These are phyloP conservation scores for Furcula furcula DNA, from an alignment of 2,888 invertebrate genomes.

Conservation along the genomic window DNA sequence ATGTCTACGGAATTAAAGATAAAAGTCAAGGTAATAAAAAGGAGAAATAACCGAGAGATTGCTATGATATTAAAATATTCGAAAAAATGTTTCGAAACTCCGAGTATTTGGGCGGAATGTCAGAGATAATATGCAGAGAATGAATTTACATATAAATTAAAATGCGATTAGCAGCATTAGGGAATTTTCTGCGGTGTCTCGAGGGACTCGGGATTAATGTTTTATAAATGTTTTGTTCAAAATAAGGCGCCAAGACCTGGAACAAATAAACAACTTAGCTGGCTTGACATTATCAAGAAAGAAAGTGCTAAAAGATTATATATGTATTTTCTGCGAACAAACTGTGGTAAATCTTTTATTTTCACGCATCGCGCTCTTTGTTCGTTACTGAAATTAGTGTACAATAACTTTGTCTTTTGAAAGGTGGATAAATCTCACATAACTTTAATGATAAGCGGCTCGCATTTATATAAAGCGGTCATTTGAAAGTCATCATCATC, in stretches of 20 bases:
- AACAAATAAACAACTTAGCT: conserved; percentile 21
- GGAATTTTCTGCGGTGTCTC: conserved; percentile 32
- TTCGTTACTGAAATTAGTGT: too few relatives aligned
- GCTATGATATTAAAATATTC: conserved; percentile 55
- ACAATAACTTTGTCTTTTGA: too few relatives aligned
- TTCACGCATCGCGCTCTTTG: too few relatives aligned
- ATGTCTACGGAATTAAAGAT: conserved; percentile 60
- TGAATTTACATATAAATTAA: conserved; percentile 61
- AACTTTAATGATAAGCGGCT: too few relatives aligned
- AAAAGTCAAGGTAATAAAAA: conserved; percentile 56
- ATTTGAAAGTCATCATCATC: too few relatives aligned
- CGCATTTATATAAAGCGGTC: too few relatives aligned
- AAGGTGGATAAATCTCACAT: too few relatives aligned
- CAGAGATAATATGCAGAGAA: conserved; percentile 49
- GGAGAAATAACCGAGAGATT: conserved; percentile 52
- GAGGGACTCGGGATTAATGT: conserved; percentile 18
- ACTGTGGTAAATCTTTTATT: too few relatives aligned
- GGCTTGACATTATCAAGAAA: conserved; percentile 16
- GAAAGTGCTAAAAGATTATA: too few relatives aligned
- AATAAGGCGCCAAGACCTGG: conserved; percentile 16
- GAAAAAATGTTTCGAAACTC: conserved; percentile 45
- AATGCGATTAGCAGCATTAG: conserved; percentile 51
- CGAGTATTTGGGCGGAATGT: conserved; percentile 43
- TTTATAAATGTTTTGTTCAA: conserved; percentile 31
- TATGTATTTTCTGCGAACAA: too few relatives aligned